Evolutionary conservation across 2,113 vertebrate species (phyloP).

Genomic region (Oriolus oriolus): DNA sequence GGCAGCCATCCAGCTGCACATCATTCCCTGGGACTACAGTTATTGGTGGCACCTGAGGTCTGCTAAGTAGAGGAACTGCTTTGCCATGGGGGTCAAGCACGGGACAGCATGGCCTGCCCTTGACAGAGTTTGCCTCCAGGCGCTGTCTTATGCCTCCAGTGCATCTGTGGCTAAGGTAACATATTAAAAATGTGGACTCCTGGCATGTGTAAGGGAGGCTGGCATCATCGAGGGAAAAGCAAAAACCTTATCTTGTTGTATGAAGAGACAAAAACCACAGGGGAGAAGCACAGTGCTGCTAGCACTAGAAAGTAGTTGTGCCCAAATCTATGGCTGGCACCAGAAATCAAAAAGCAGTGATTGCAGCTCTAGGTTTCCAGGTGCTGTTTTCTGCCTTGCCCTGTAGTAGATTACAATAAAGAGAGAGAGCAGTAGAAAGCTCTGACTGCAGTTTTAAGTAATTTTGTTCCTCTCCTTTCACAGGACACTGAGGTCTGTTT

Average conservation of each 20-base stretch:
- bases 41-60: not conserved
- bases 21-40: not conserved
- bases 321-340: not conserved
- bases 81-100: accelerated
- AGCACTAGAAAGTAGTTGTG: not conserved
- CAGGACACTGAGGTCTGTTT: not conserved
- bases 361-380: not conserved
- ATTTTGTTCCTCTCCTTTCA: not conserved
- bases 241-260: not conserved
- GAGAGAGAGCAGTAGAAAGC: not conserved
- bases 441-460: not conserved
- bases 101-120: not conserved
- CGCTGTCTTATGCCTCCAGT: not conserved
- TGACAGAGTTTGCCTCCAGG: not conserved
- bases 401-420: not conserved
- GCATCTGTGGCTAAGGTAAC: not conserved
- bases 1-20: not conserved
- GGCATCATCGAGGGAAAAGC: not conserved
- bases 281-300: not conserved
- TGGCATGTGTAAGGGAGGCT: not conserved
- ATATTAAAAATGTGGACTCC: not conserved
- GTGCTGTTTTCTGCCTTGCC: not conserved
- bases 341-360: not conserved
- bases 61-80: not conserved
- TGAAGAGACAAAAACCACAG: not conserved